Evolutionary conservation across 2,113 vertebrate species (phyloP).

Genomic region (Holacanthus passer): DNA sequence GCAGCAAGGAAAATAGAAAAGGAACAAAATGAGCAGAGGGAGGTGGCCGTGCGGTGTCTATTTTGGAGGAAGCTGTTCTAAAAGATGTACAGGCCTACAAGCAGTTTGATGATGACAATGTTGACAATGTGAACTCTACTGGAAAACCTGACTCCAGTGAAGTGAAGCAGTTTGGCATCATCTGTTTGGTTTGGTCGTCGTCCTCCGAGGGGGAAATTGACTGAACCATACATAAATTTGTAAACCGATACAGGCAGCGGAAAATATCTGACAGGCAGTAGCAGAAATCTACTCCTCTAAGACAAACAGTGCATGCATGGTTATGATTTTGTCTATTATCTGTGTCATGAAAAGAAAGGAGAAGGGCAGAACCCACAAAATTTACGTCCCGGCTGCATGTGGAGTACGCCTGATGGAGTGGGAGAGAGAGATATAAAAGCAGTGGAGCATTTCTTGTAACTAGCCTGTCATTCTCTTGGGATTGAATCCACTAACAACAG

Average conservation of each 20-base stretch:
- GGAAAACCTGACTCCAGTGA: constrained; percentile 52
- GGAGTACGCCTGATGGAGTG: constrained; percentile 1
- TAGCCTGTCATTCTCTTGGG: constrained; percentile 56
- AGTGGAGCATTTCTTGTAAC: constrained; percentile 57
- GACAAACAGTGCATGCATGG: background rate
- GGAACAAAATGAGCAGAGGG: background rate
- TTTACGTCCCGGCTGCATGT: background rate
- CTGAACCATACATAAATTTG: constrained; percentile 33
- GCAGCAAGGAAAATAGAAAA: background rate
- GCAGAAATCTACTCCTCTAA: constrained; percentile 21
- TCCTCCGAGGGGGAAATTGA: constrained; percentile 15
- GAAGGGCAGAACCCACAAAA: background rate
- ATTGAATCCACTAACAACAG: constrained; percentile 71
- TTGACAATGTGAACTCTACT: constrained; percentile 39
- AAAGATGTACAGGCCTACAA: constrained; percentile 3
- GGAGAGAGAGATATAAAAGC: constrained; percentile 33
- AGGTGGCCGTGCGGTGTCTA: background rate
- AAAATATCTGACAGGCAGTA: constrained; percentile 43
- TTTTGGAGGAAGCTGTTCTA: constrained; percentile 12
- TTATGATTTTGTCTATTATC: constrained; percentile 12
- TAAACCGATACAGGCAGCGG: constrained; percentile 29
- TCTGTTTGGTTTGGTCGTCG: constrained; percentile 33
- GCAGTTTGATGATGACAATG: constrained; percentile 18
- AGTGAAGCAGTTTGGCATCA: constrained; percentile 49
- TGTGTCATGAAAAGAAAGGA: background rate